Evolutionary conservation across 2,888 invertebrate species (phyloP), one percentile per base, ranked within the genome.

Genomic region (Watsonalla cultraria): DNA sequence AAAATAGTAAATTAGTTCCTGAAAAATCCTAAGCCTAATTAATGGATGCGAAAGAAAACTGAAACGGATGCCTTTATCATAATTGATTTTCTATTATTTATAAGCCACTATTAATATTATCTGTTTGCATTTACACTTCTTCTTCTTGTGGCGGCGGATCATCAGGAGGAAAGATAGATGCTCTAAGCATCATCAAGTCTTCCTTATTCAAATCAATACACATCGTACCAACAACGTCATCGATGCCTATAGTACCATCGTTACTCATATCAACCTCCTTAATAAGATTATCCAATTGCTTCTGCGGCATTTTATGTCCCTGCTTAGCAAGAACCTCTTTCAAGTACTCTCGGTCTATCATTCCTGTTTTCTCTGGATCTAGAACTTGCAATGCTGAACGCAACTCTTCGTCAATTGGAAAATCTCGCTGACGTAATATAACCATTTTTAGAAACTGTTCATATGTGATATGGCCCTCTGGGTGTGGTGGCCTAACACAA

Each of bases 201-300:
- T 90, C 89, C 60, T 61, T 76, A 58, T 85, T 88, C 53, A 90
- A 72, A 66, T 90, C 90, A 45, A 89, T 81, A 52, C 86, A 81
- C 78, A 90, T 80, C 9, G 89, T 88, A n/a, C 85, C 89, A 6
- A 90, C 78, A 6, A 87, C 78, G 57, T 90, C 90, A 56, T 89
- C 89, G 46, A 89, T 70, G 24, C 86, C 86, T 54, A 90, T 78
- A 6, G 83, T 86, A 14, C 90, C 90, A 60, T 90, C 90, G 57
- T 87, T 86, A 52, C 72, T 75, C 60, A 90, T 73, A 56, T 90
- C 90, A 5, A 89, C 83, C 68, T 90, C 90, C 65, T 88, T 89
- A 48, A 90, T 81, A 15, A 90, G 72, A 59, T 76, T 80, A 53
- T 87, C 82, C 33, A 88, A 53, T 49, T 65, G 64, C 56, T 76